Conservation (phyloP, 1,140 invertebrate genomes). For the Drosophila ohnishii region DNA sequence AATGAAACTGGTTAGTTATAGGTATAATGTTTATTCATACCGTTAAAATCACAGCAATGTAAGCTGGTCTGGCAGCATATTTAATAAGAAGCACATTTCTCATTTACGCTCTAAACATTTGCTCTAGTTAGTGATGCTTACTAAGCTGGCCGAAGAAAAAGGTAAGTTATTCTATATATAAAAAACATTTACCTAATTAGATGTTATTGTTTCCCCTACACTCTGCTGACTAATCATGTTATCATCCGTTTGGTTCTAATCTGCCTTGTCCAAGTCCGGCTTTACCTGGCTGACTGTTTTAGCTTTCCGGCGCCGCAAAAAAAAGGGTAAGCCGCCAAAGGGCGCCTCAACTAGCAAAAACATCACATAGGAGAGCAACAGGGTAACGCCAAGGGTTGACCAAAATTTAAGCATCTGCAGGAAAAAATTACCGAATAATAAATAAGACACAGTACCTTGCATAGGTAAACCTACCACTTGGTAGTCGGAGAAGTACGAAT, state of each 20-base stretch:
- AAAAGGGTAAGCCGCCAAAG: constrained; percentile 1
- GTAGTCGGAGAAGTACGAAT: constrained; percentile 53
- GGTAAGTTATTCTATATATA: too few relatives aligned
- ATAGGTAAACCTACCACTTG: constrained; percentile 34
- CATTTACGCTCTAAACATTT: too few relatives aligned
- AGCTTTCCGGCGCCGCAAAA: not conserved
- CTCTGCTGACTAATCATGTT: not conserved
- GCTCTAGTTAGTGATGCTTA: too few relatives aligned
- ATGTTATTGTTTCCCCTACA: not conserved
- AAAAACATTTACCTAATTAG: not conserved
- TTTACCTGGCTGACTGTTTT: not conserved
- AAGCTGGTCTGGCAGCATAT: too few relatives aligned
- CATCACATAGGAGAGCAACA: constrained; percentile 34
- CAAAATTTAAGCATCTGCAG: constrained; percentile 41
- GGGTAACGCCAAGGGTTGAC: constrained; percentile 40
- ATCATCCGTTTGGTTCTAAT: not conserved
- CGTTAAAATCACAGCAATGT: too few relatives aligned
- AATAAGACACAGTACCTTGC: too few relatives aligned
- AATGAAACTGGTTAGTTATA: too few relatives aligned
- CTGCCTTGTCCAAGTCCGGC: not conserved
- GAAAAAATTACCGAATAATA: not conserved
- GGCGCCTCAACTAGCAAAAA: constrained; percentile 51
- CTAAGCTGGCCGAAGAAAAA: not conserved
- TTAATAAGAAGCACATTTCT: too few relatives aligned
- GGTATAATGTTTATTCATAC: too few relatives aligned